Base-by-base conservation (phyloP, 2,888 invertebrate genomes). In the Parnassius smintheus region DNA sequence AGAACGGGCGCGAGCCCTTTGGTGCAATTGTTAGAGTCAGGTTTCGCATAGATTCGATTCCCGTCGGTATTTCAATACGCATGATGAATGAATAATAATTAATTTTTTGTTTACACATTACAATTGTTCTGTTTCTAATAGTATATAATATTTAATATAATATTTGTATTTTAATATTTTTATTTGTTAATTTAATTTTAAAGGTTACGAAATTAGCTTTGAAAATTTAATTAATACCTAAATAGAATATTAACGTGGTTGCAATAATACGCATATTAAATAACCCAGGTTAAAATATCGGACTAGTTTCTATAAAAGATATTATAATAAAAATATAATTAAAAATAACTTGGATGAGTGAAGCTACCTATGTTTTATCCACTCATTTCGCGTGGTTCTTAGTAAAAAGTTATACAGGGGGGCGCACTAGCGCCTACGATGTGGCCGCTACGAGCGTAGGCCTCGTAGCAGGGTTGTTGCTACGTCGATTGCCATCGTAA, bases 321-420 rank as follows among this genome's bases (percentile, higher is more conserved):
- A 35, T 35, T 7, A 35, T 35, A 35, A 35, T 35, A 35, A 35
- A 35, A 10, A 55, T 2, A 56, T 25, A 46, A 22, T 25, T 48
- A 25, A 56, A 48, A 52, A 41, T 54, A 45, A 56, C 22, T 50
- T 56, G n/a, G 13, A 56, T 25, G 49, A 83, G 88, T 89, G 85
- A 89, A 91, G 89, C 89, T 90, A 89, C 88, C 77, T 84, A 85
- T 88, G 86, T 88, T 90, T 89, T 83, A 89, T 86, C 88, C 88
- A 84, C 88, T 91, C 90, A 91, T 91, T 91, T 88, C 88, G 85
- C 88, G 86, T 81, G 89, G 87, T 87, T 88, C 89, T 88, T 88
- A 88, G 86, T 88, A 91, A 90, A 90, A 91, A 91, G 90, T 91
- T 90, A 85, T 86, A 80, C 66, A 66, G 83, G 81, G 82, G 82